phyloP scores from a whole-genome alignment of 2,113 vertebrate species.

The Glareola pratincola region DNA sequence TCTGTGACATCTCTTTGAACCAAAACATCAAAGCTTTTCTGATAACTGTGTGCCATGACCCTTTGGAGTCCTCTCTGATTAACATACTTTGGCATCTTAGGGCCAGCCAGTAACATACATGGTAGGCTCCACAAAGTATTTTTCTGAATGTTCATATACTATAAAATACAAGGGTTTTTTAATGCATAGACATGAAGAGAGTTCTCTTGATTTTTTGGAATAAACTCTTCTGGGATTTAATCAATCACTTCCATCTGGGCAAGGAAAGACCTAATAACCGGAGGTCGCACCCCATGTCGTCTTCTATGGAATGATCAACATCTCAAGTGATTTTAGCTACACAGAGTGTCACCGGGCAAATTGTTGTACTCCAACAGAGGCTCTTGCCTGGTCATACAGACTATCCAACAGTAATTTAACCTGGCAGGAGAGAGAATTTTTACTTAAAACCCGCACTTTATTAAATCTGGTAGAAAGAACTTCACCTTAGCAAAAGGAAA shows the following conservation, averaged over 20 bases:
- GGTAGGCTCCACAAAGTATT: background rate
- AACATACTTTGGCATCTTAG: background rate
- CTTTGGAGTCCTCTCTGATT: background rate
- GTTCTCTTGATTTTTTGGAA: background rate
- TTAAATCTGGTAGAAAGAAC: background rate
- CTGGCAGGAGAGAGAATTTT: background rate
- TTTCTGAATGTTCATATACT: background rate
- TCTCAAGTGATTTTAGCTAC: background rate
- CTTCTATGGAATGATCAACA: background rate
- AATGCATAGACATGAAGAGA: background rate
- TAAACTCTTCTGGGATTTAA: background rate
- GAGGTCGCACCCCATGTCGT: fast-evolving
- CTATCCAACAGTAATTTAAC: background rate
- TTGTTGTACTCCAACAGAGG: background rate
- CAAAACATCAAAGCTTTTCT: background rate
- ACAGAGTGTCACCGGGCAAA: background rate
- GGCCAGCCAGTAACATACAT: background rate
- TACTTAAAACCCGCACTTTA: background rate
- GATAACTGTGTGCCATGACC: background rate
- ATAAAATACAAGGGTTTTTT: background rate
- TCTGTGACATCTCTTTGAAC: background rate
- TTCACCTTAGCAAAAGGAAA: background rate
- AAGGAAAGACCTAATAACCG: background rate
- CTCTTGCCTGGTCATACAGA: background rate
- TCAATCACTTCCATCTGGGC: background rate